Base-by-base conservation (phyloP, 2,113 vertebrate genomes). In the Chunga burmeisteri region DNA sequence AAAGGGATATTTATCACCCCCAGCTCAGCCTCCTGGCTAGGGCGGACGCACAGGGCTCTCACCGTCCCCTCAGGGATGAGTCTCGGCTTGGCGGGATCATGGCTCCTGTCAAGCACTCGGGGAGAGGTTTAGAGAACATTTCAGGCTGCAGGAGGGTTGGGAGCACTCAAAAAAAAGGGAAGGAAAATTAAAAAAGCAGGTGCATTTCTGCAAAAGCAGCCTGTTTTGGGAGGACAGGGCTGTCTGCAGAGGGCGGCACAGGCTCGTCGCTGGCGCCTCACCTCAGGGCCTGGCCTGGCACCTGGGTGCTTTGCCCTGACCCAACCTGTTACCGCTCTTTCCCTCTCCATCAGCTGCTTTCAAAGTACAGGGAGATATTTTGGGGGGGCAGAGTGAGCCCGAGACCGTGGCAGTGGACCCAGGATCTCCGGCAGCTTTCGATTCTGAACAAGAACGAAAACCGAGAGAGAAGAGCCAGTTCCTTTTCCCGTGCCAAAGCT, bases 221-320 rank as follows among this genome's bases (percentile, higher is more conserved):
- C 10, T 4, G 19, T 19, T 79, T 16, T 1, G 25, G 34, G 7
- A 25, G 56, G 55, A 12, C 4, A 5, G 38, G 29, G 18, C 79
- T 72, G 92, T 83, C 95, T 13, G 95, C 96, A 96, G 95, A 93
- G 95, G 96, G 96, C 93, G 26, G 90, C 87, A 61, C 40, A 68
- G 75, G 36, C 84, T 72, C 19, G 5, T 13, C 1, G 2, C 80
- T 44, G 46, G 25, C 1, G 2, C 61, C n/a, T 30, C 14, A 0
- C 65, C 2, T 2, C 46, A 12, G 20, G 14, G 62, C 79, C n/a
- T 12, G 29, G 55, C 72, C 55, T 26, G 17, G 65, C 79, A 40
- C 16, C 87, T 25, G 75, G 29, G 34, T 38, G 11, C 47, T 30
- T 2, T 16, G 32, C 44, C 62, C 17, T 9, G 14, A n/a, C 11